Percentiles rank a stretch among this genome's conserved stretches.
phyloP scores from a whole-genome alignment of 2,888 invertebrate species.

The Liopterus haemorrhoidalis region DNA sequence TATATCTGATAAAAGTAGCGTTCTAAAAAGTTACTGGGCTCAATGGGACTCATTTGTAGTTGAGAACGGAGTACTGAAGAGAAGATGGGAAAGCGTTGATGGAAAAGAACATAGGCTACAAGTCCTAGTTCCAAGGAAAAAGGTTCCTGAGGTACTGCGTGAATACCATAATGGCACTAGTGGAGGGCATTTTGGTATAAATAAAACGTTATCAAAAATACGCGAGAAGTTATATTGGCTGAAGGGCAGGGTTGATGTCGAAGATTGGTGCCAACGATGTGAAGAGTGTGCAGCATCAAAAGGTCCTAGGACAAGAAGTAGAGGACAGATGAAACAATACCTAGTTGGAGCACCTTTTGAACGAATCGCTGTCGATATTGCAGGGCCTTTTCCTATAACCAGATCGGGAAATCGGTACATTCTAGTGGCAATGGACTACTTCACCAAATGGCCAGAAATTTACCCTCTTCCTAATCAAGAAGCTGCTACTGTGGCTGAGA shows the following conservation, averaged over 20 bases:
- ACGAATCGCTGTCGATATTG: background rate
- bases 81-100: background rate
- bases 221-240: too few species aligned
- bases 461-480: background rate
- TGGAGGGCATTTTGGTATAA: too few species aligned
- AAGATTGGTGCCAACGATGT: too few species aligned
- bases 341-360: too few species aligned
- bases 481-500: background rate
- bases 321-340: too few species aligned
- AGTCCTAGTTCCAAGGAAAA: background rate
- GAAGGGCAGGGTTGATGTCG: too few species aligned
- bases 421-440: background rate
- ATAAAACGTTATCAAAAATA: too few species aligned
- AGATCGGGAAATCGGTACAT: background rate
- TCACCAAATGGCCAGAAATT: background rate
- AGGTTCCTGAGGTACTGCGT: too few species aligned
- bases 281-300: too few species aligned
- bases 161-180: too few species aligned
- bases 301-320: too few species aligned
- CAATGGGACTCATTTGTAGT: too few species aligned
- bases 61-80: constrained; percentile 1
- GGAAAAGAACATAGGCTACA: background rate
- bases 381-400: background rate
- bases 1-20: background rate
- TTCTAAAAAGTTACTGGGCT: constrained; percentile 1